Evolutionary conservation across 1,140 invertebrate species (phyloP), one percentile per base, ranked within the genome.

Genomic region (Lucilia sericata): DNA sequence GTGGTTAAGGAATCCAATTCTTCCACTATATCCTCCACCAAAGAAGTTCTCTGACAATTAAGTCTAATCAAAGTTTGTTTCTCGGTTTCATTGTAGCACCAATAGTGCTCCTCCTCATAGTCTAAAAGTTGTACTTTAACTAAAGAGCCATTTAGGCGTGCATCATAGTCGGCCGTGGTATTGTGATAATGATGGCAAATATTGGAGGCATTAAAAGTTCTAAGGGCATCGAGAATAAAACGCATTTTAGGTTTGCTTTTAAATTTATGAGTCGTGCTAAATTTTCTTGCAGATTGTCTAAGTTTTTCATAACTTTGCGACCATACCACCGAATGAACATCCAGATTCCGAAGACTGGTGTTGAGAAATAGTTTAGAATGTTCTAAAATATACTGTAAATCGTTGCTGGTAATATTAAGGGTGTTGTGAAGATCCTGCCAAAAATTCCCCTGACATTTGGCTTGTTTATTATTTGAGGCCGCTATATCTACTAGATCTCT

Each of bases 401-500:
- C 36, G 17, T 13, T 42, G 17, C 13, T 7, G 17, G 19, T 42
- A n/a, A 78, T 81, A n/a, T 60, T 12, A 3, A 60, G 7, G 55
- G 7, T 60, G 2, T 86, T 76, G n/a, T 14, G 34, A 2, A n/a
- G 17, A 9, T 83, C 19, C 8, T 86, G 21, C 0, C 87, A 14
- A 3, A 86, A 47, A 2, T 87, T 85, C 83, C 86, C 85, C 2
- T 86, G 84, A 74, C 89, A 90, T 10, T 88, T 86, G 8, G 86
- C 86, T 13, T 87, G 78, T 34, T 87, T 88, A 36, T 89, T 90
- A 70, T 91, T 91, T 0, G 75, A 47, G 2, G 88, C 87, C 0
- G 91, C 91, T 13, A 91, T 84, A 21, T 93, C 92, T 21, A 91
- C 91, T 0, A 94, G 87, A 13, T 92, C 89, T 83, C 92, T 90